Conservation (phyloP, 2,797 vertebrate species). For the Synanceia verrucosa region DNA sequence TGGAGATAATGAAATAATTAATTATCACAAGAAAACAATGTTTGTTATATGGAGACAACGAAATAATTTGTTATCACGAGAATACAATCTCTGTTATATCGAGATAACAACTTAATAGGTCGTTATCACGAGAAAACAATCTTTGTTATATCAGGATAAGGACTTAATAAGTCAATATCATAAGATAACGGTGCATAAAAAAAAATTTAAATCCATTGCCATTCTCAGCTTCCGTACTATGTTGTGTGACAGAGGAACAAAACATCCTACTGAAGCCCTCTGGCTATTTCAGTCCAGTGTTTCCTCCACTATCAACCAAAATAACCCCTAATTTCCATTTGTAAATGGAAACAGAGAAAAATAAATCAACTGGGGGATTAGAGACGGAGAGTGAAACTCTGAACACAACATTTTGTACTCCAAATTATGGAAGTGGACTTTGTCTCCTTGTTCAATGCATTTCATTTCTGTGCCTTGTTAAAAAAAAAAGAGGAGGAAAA, state of each 20-base stretch:
- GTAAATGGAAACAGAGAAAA: conserved; percentile 41
- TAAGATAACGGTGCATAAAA: too few relatives aligned
- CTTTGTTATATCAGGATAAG: too few relatives aligned
- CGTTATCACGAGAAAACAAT: too few relatives aligned
- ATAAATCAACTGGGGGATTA: conserved; percentile 16
- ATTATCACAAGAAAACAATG: too few relatives aligned
- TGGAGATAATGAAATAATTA: too few relatives aligned
- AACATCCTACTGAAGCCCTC: conserved; percentile 2
- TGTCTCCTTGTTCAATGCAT: conserved; percentile 24
- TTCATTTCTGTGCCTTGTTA: conserved; percentile 1
- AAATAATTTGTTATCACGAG: too few relatives aligned
- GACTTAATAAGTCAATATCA: too few relatives aligned
- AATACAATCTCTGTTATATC: too few relatives aligned
- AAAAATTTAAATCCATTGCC: too few relatives aligned
- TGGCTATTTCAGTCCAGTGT: neutral
- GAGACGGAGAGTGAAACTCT: neutral
- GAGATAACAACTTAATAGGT: too few relatives aligned
- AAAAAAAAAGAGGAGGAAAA: conserved; percentile 3
- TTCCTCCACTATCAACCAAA: conserved; percentile 23
- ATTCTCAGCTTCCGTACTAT: too few relatives aligned
- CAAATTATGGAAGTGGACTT: conserved; percentile 35
- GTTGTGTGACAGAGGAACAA: conserved; percentile 2
- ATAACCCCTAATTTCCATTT: conserved; percentile 35
- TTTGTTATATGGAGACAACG: too few relatives aligned
- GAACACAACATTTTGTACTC: neutral